Conservation (phyloP, 2,888 invertebrate species). For the Rotaria macrura region DNA sequence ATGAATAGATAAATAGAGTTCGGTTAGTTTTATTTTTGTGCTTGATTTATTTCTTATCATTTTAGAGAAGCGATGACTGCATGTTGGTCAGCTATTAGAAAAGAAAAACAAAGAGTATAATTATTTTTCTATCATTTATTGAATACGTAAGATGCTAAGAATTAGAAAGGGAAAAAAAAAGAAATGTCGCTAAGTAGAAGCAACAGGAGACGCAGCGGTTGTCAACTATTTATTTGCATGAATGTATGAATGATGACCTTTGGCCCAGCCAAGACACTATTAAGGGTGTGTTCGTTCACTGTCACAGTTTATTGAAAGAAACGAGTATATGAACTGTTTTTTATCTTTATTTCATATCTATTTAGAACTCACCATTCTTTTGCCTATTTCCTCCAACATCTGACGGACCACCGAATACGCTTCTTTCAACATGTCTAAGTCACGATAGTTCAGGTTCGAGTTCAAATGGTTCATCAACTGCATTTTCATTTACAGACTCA, state of each 20-base stretch:
- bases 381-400: background rate
- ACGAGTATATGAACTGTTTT: background rate
- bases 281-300: background rate
- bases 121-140: background rate
- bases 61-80: background rate
- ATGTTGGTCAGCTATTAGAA: background rate
- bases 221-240: background rate
- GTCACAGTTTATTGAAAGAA: background rate
- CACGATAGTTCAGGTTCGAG: background rate
- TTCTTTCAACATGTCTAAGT: background rate
- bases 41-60: background rate
- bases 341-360: background rate
- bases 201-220: background rate
- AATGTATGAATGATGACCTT: background rate
- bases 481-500: background rate
- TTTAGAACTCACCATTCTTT: slow-evolving; percentile 19
- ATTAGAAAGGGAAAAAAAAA: background rate
- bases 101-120: background rate
- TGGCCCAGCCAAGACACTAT: background rate
- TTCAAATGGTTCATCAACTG: background rate
- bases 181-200: background rate
- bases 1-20: background rate
- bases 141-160: background rate
- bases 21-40: too few relatives aligned
- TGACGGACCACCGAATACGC: background rate